Evolutionary conservation across 2,113 vertebrate genomes (phyloP).

Genomic region (Prochilodus magdalenae): DNA sequence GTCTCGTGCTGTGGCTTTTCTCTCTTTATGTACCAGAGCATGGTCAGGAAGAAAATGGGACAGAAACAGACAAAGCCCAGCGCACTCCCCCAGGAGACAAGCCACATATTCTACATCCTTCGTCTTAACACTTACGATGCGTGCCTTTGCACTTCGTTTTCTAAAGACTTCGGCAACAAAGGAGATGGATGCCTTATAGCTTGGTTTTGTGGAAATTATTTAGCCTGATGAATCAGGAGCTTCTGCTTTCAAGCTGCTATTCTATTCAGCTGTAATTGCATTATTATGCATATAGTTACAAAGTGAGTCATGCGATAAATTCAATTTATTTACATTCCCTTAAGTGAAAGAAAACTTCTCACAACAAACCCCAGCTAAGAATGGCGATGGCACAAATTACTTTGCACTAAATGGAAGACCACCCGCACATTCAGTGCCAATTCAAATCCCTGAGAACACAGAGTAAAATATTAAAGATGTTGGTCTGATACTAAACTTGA

Average conservation of each 20-base stretch:
- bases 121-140: conserved; percentile 67
- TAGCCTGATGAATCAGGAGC: conserved; percentile 16
- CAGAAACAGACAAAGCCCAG: conserved; percentile 64
- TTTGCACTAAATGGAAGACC: too few species aligned
- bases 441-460: too few species aligned
- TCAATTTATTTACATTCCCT: too few species aligned
- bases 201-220: conserved; percentile 60
- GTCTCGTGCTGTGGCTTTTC: conserved; percentile 57
- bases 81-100: conserved; percentile 69
- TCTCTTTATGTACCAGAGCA: conserved; percentile 60
- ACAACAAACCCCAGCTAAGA: too few species aligned
- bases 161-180: conserved; percentile 63
- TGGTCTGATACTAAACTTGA: too few species aligned
- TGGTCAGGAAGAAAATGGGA: conserved; percentile 68
- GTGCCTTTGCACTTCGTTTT: conserved; percentile 55
- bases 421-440: too few species aligned
- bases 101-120: conserved; percentile 69
- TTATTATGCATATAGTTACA: too few species aligned
- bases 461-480: too few species aligned
- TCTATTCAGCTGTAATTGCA: background rate
- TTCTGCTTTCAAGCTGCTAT: conserved; percentile 37
- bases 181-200: conserved; percentile 65
- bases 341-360: too few species aligned
- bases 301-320: too few species aligned
- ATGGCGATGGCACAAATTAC: too few species aligned